Conservation (phyloP, 2,797 vertebrate genomes). For the Pogoniulus pusillus region DNA sequence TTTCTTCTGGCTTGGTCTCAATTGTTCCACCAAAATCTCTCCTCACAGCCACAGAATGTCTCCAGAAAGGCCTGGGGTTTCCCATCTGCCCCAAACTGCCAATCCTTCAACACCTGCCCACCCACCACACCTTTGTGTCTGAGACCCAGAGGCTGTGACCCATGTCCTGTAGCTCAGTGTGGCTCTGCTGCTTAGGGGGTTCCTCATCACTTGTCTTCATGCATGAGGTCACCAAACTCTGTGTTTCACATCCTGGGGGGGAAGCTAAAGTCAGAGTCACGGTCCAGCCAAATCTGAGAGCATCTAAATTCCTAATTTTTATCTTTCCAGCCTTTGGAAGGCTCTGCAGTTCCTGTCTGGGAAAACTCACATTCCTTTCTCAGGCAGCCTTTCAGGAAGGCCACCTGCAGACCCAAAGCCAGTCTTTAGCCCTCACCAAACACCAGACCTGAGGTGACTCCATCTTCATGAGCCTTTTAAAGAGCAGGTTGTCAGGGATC, state of each 20-base stretch:
- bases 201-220: not conserved
- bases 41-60: not conserved
- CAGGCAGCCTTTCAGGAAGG: not conserved
- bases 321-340: not conserved
- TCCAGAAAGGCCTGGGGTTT: not conserved
- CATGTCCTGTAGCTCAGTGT: fast-evolving
- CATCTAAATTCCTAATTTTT: not conserved
- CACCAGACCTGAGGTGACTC: not conserved
- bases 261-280: not conserved
- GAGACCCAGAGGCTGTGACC: not conserved
- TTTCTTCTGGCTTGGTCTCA: not conserved
- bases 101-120: not conserved
- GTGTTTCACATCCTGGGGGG: not conserved
- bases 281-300: not conserved
- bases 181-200: not conserved
- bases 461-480: not conserved
- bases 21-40: not conserved
- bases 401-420: not conserved
- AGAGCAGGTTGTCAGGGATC: not conserved
- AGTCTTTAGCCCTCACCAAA: not conserved
- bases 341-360: not conserved
- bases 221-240: not conserved
- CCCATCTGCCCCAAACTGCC: not conserved
- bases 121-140: fast-evolving
- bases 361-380: not conserved